Base-by-base conservation (phyloP, 2,113 vertebrate species). In the Trichechus manatus region DNA sequence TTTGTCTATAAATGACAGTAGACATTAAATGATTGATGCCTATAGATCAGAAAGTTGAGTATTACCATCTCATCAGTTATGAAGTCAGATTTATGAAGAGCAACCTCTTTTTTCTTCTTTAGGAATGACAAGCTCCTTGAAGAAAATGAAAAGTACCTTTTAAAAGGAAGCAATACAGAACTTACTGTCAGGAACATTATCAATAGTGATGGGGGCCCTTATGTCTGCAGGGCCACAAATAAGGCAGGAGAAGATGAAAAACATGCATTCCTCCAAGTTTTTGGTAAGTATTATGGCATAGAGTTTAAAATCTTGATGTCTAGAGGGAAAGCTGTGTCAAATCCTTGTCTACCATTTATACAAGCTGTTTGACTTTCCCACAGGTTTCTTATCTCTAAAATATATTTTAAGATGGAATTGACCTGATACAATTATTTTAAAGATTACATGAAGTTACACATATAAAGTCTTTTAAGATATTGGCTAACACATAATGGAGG, bases 181-280 rank as follows among this genome's bases (percentile, higher is more conserved):
- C 97, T 99, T 74, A 99, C 99, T 50, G 98, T 99, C 97, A 99
- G 98, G 96, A 99, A 99, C 93, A 99, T 99, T 96, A 99, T 98
- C 19, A 99, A 99, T 96, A 98, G 96, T 0, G 99, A 99, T 89
- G 99, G 99, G 0, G 99, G 99, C 15, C 96, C 98, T 39, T 99
- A 99, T 98, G 96, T 98, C 72, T 99, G 99, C 97, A 99, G 97
- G 96, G 99, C 99, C 92, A 99, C 98, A 97, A 99, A 99, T 98
- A 99, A 99, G 98, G 99, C 99, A 0, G 99, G 99, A 39, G 99
- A 98, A 91, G 99, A 99, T 96, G 99, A 99, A 91, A 99, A 98
- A 39, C 99, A 99, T 97, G 98, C 99, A 20, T 99, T 99, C 87
- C 99, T 99, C 89, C 99, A 99, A 98, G 99, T 99, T 97, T 99